Conservation (phyloP, 2,113 vertebrate species). For the Notarius lentiginosus region DNA sequence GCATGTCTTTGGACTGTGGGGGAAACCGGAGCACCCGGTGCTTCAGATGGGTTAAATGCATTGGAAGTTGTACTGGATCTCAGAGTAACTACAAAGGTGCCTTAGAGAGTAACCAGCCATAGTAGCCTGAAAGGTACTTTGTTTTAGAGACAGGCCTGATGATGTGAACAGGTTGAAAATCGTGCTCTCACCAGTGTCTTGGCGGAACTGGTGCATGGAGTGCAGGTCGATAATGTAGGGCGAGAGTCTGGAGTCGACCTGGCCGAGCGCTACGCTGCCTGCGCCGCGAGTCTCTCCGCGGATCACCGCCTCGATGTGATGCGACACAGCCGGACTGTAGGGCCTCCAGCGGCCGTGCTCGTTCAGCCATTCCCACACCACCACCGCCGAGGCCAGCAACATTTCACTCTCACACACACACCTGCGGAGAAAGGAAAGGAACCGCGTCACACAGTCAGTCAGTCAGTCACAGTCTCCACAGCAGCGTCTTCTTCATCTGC, state of each 20-base stretch:
- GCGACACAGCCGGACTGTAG: slow-evolving; percentile 93
- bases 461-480: no score
- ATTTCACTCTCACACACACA: slow-evolving; percentile 66
- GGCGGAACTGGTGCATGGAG: slow-evolving; percentile 94
- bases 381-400: slow-evolving; percentile 90
- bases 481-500: neutral
- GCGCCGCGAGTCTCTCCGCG: slow-evolving; percentile 83
- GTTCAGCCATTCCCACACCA: slow-evolving; percentile 98
- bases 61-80: no score
- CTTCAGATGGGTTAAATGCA: no score
- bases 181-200: slow-evolving; percentile 83
- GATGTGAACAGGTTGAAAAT: neutral
- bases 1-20: no score
- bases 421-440: slow-evolving; percentile 1
- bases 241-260: slow-evolving; percentile 87
- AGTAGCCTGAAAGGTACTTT: no score
- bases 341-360: slow-evolving; percentile 95
- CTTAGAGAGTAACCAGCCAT: no score
- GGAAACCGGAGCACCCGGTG: no score
- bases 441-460: slow-evolving; percentile 7
- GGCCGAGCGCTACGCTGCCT: slow-evolving; percentile 89
- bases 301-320: slow-evolving; percentile 95
- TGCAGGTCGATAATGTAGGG: slow-evolving; percentile 93
- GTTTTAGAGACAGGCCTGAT: neutral
- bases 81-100: no score